These are phyloP conservation scores for Hozukius guyotensis DNA, from an alignment of 2,797 vertebrate species.

Conservation along the genomic window DNA sequence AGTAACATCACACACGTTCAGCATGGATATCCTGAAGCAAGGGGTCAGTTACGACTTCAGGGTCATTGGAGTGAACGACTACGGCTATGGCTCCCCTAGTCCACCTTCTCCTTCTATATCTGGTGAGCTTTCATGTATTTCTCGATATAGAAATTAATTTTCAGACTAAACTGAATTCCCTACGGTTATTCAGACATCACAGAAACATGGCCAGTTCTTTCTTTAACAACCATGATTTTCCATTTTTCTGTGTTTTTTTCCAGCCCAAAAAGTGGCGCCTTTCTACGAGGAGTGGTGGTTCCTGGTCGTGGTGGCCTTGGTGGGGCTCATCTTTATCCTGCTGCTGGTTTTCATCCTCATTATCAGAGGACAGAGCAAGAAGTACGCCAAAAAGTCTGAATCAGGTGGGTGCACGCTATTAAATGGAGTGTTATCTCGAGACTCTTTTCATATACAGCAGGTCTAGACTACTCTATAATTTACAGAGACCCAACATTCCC, in stretches of 20 bases:
- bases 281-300: conserved; percentile 99
- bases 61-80: conserved; percentile 96
- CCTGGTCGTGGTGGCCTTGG: conserved; percentile 96
- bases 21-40: conserved; percentile 94
- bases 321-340: conserved; percentile 98
- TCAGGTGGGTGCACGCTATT: conserved; percentile 84
- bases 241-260: conserved; percentile 17
- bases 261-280: conserved; percentile 95
- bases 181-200: conserved; percentile 16
- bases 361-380: conserved; percentile 98
- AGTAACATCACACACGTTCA: conserved; percentile 96
- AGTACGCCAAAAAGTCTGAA: conserved; percentile 95
- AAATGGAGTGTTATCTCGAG: background rate
- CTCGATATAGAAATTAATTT: conserved; percentile 15
- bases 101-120: conserved; percentile 94
- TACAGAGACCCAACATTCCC: too few relatives aligned
- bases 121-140: conserved; percentile 78
- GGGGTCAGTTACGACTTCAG: conserved; percentile 98
- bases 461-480: too few relatives aligned
- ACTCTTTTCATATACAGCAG: too few relatives aligned
- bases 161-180: conserved; percentile 24
- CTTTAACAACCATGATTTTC: conserved; percentile 22
- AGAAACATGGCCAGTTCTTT: conserved; percentile 9
- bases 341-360: conserved; percentile 97
- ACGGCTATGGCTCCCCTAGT: conserved; percentile 95